Evolutionary conservation across 1,140 invertebrate genomes (phyloP), one percentile per base, ranked within the genome.

Genomic region (Aphelenchoides fujianensis): DNA sequence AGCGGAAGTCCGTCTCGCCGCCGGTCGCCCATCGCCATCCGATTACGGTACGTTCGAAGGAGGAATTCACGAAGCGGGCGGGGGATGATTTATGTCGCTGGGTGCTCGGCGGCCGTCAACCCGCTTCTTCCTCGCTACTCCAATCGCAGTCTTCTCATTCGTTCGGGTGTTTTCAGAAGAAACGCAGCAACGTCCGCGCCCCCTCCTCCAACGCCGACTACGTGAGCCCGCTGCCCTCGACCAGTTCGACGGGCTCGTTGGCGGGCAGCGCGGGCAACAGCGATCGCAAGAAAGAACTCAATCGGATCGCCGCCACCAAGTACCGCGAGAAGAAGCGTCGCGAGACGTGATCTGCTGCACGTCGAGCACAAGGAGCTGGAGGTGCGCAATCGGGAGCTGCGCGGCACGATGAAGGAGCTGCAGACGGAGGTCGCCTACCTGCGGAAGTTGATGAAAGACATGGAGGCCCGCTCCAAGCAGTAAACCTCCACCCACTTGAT

Each of bases 271-370:
- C 23, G 9, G 55, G 48, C 19, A 76, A 55, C 7, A 41, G 59
- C 69, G 74, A 75, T 27, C 74, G 74, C 3, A 76, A 76, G 32
- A 77, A 78, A 64, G 63, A 77, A 48, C 55, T 77, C 23, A 76
- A 76, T 57, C 71, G 75, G 9, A 62, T 77, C 36, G 75, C 75
- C 28, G 75, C 75, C 16, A 77, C 75, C 3, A 70, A 66, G 23
- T 76, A 76, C 59, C 76, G 75, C 12, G 75, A 76, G 31, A 77
- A 77, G 37, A 76, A 76, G 36, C 76, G 72, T 9, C 59, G 36
- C 3, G 75, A 76, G n/a, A 64, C 72, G 76, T 5, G 75, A 76
- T 30, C 16, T 53, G 27, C 23, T 59, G 2, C 7, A 12, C 5
- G 72, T 31, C n/a, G 76, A 76, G 31, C 27, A 74, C 59, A 30